phyloP scores from a whole-genome alignment of 92 coral and sea anemone genomes.

The Siderastrea siderea region DNA sequence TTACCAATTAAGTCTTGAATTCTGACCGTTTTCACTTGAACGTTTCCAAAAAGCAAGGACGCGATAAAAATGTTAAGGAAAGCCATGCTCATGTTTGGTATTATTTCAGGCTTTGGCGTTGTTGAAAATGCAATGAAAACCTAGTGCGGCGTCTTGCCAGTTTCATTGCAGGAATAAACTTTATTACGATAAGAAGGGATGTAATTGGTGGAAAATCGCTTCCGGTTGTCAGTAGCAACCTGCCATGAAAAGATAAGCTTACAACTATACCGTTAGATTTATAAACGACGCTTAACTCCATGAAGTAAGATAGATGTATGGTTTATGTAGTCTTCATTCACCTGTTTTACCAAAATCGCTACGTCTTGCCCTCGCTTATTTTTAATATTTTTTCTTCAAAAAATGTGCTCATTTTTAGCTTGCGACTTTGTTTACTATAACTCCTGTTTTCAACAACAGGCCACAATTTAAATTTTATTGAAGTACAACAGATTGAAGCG shows the following conservation, averaged over 20 bases:
- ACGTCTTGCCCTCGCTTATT: too few relatives aligned
- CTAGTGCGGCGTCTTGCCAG: conserved; percentile 17
- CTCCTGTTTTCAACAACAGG: background rate
- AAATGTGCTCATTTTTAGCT: too few relatives aligned
- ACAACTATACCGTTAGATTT: background rate
- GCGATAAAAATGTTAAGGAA: background rate
- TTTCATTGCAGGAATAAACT: conserved; percentile 9
- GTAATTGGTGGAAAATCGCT: conserved; percentile 39
- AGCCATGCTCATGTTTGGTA: background rate
- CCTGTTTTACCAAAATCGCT: too few relatives aligned
- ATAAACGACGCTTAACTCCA: background rate
- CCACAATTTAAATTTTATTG: background rate
- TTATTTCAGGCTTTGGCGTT: background rate
- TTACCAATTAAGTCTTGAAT: conserved; percentile 18
- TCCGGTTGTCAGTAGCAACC: conserved; percentile 23
- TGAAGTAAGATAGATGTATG: too few relatives aligned
- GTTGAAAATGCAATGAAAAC: background rate
- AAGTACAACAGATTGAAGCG: too few relatives aligned
- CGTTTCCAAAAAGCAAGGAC: background rate
- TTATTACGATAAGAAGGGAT: background rate
- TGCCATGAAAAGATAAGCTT: background rate
- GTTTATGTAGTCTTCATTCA: too few relatives aligned
- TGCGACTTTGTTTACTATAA: background rate
- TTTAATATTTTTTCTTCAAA: too few relatives aligned
- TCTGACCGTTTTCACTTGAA: background rate